Conservation (phyloP, 2,113 vertebrate species). For the Nothobranchius furzeri region DNA sequence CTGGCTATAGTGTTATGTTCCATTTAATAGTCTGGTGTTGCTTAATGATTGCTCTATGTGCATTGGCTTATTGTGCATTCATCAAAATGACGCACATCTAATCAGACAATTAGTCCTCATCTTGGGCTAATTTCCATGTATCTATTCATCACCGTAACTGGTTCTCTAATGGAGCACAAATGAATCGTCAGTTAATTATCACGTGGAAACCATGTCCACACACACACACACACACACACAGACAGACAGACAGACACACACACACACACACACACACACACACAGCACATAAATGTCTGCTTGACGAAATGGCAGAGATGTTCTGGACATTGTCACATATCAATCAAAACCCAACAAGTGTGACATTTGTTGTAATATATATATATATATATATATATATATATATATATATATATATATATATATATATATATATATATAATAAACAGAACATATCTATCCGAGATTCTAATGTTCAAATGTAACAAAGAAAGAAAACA, state of each 20-base stretch:
- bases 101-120: slow-evolving; percentile 72
- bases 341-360: no score
- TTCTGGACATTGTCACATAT: no score
- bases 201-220: not conserved
- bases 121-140: slow-evolving; percentile 61
- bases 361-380: no score
- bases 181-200: slow-evolving; percentile 34
- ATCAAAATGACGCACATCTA: slow-evolving; percentile 71
- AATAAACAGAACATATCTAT: no score
- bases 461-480: no score
- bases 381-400: no score
- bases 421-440: no score
- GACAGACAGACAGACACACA: not conserved
- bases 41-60: slow-evolving; percentile 69
- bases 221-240: not conserved
- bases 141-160: slow-evolving; percentile 63
- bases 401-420: no score
- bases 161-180: slow-evolving; percentile 56
- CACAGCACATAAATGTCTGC: no score
- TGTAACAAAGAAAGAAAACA: no score
- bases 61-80: slow-evolving; percentile 63
- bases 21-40: slow-evolving; percentile 71
- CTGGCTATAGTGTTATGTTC: slow-evolving; percentile 65
- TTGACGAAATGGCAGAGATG: no score
- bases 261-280: no score